Evolutionary conservation across 2,113 vertebrate genomes (phyloP), one percentile per base, ranked within the genome.

Genomic region (Peromyscus californicus): DNA sequence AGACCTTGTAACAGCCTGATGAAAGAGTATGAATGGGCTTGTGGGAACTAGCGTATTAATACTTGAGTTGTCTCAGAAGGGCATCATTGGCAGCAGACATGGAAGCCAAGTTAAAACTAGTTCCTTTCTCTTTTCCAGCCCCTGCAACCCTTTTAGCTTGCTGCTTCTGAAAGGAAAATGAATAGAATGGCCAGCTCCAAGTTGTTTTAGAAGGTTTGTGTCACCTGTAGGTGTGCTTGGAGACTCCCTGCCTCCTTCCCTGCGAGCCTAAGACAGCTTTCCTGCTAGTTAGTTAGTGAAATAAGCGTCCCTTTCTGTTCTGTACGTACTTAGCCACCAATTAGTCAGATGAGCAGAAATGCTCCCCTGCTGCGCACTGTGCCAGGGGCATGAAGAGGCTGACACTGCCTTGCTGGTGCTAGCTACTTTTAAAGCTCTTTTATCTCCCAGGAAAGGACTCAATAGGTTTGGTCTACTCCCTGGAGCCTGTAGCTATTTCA

Each of bases 371-470:
- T 89, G 95, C 65, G 95, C 63, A 19, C 93, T 3, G 51, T 39
- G 86, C 45, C 90, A 4, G 36, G 89, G 79, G 63, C 88, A 4
- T 45, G 51, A 94, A 93, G 97, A 75, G 22, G n/a, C 78, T 22
- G 89, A 75, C 45, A 51, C 3, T 11, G 17, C 65, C 72, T 83
- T 78, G 54, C 59, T 42, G 11, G 48, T 29, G 1, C 13, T 11
- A 89, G 82, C 80, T 90, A 12, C 51, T 19, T 16, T 74, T 75
- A 59, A 63, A 86, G 86, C 0, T 57, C 96, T 80, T 89, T 94
- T 96, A 89, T 91, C 93, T 97, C 91, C n/a, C 89, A 10, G 93
- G 87, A 96, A 93, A 94, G 90, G 67, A 69, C 92, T 95, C 93
- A 22, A 19, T 93, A 51, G 94, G 83, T 61, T 80, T 65, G 42